Evolutionary conservation across 2,113 vertebrate species (phyloP).

Genomic region (Corythornis madagascariensis): DNA sequence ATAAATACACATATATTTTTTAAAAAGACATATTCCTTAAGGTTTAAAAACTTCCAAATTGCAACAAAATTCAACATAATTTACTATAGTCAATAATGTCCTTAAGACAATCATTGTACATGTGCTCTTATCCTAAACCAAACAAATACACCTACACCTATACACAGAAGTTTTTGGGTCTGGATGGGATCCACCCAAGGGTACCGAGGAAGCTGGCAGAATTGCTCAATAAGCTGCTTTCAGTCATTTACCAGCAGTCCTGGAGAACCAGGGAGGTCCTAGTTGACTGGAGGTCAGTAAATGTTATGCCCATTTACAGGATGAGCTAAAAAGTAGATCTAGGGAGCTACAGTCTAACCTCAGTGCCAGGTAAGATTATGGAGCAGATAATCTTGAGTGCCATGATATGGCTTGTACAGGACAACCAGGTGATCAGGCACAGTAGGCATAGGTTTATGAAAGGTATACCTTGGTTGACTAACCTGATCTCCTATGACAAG

Average conservation of each 20-base stretch:
- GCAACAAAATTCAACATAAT: neutral
- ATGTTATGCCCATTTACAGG: neutral
- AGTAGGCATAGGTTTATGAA: neutral
- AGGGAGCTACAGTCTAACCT: neutral
- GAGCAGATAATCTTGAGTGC: neutral
- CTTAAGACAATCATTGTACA: neutral
- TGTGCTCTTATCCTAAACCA: conserved; percentile 12
- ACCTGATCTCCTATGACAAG: neutral
- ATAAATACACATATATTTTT: neutral
- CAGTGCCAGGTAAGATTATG: neutral
- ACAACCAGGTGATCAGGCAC: neutral
- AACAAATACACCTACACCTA: neutral
- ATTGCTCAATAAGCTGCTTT: neutral
- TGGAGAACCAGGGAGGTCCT: neutral
- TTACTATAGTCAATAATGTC: neutral
- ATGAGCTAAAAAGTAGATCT: neutral
- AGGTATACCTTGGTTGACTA: neutral
- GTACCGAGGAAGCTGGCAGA: neutral
- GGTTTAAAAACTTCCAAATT: neutral
- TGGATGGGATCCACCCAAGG: neutral
- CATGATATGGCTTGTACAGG: neutral
- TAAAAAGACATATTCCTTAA: neutral
- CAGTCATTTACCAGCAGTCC: neutral
- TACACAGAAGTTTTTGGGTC: neutral
- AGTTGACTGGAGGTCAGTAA: neutral